Conservation (phyloP, 2,113 vertebrate genomes). For the Pterocles burchelli region DNA sequence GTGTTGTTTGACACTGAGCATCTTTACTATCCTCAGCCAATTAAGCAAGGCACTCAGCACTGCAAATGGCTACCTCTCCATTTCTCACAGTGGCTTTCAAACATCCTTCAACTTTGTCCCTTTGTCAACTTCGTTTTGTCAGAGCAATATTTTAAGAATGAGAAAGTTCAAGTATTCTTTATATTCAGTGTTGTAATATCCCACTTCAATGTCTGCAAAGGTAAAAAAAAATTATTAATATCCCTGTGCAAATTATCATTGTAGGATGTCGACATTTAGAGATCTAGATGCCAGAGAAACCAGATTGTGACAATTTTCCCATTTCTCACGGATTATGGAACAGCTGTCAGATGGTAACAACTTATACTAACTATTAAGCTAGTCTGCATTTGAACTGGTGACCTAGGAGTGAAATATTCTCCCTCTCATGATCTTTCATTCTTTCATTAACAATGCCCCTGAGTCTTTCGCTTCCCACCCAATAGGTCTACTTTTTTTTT, state of each 20-base stretch:
- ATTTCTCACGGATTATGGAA: slow-evolving; percentile 40
- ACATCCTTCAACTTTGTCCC: background rate
- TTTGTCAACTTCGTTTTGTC: background rate
- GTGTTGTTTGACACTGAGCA: background rate
- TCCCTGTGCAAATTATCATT: background rate
- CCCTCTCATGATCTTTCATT: slow-evolving; percentile 21
- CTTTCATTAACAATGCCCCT: slow-evolving; percentile 14
- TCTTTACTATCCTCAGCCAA: background rate
- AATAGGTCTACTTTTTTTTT: background rate
- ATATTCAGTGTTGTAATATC: background rate
- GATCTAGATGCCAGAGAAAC: background rate
- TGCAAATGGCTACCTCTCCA: background rate
- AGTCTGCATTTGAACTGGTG: slow-evolving; percentile 51
- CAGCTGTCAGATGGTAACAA: slow-evolving; percentile 45
- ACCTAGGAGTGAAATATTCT: slow-evolving; percentile 45
- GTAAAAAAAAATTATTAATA: background rate
- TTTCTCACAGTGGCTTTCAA: background rate
- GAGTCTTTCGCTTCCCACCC: background rate
- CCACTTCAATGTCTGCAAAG: background rate
- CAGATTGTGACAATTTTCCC: background rate
- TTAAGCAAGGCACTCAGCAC: background rate
- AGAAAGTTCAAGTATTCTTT: background rate
- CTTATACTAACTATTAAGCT: slow-evolving; percentile 31
- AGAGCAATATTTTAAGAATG: background rate
- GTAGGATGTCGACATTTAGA: background rate